Percentiles rank a stretch among this genome's conserved stretches.
These are phyloP conservation scores for Calidris pygmaea DNA, from an alignment of 2,113 vertebrate species.

Conservation along the genomic window DNA sequence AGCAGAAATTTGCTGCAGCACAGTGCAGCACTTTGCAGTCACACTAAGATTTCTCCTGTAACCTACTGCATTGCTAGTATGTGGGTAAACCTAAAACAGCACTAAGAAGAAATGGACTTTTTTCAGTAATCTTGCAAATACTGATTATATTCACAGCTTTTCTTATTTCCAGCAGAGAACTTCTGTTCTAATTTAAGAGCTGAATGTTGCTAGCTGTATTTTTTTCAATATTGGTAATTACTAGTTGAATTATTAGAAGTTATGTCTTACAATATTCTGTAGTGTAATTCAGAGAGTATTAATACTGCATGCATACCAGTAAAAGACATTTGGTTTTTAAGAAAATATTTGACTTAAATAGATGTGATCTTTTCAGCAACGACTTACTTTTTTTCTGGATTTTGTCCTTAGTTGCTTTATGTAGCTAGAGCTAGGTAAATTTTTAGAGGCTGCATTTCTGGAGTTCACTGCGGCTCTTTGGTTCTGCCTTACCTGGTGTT, in stretches of 20 bases:
- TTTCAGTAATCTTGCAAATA: neutral
- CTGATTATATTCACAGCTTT: neutral
- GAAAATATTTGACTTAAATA: neutral
- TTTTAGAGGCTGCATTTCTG: neutral
- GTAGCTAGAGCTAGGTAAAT: neutral
- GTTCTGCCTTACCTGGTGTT: neutral
- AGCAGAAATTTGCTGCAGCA: neutral
- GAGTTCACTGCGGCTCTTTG: neutral
- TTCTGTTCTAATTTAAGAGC: neutral
- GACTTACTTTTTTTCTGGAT: neutral
- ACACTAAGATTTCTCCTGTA: neutral
- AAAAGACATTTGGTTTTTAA: neutral
- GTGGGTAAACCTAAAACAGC: neutral
- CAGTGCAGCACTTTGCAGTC: constrained; percentile 6
- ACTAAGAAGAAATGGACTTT: neutral
- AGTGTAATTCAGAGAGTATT: neutral
- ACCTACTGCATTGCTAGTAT: neutral
- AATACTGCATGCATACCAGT: neutral
- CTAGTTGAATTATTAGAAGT: neutral
- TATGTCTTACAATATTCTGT: neutral
- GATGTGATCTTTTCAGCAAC: neutral
- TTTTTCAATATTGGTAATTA: neutral
- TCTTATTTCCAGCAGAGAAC: neutral
- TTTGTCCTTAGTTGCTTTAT: neutral
- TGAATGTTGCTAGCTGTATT: neutral